A percentile compares a stretch with the other conserved stretches of the same genome.
Evolutionary conservation across 2,888 invertebrate species (phyloP).

Genomic region (Steinernema carpocapsae): DNA sequence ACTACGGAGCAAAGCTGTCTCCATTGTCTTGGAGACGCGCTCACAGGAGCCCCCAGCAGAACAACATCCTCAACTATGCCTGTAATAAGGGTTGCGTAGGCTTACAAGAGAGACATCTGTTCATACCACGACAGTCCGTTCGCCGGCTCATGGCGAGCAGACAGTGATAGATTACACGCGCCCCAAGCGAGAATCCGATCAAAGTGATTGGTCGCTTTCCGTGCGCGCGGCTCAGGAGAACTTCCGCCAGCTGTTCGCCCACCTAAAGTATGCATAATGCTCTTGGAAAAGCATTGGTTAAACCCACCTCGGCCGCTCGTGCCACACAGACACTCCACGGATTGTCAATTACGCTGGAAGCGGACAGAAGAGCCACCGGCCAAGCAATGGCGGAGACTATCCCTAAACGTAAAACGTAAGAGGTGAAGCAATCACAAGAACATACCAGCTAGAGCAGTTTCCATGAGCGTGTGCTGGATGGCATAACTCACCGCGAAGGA

Average conservation of each 20-base stretch:
- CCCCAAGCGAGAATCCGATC: slow-evolving; percentile 77
- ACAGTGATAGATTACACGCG: slow-evolving; percentile 77
- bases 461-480: slow-evolving; percentile 76
- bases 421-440: background rate
- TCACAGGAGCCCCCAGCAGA: slow-evolving; percentile 75
- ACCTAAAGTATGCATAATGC: slow-evolving; percentile 62
- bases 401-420: slow-evolving; percentile 70
- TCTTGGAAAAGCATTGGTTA: background rate
- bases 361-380: slow-evolving; percentile 75
- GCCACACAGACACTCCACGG: slow-evolving; percentile 77
- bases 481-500: slow-evolving; percentile 74
- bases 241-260: slow-evolving; percentile 76
- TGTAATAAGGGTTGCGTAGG: slow-evolving; percentile 56
- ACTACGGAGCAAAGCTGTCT: slow-evolving; percentile 72
- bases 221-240: slow-evolving; percentile 75
- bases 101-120: too few relatives aligned
- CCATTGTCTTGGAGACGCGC: slow-evolving; percentile 74
- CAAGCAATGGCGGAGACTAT: slow-evolving; percentile 76
- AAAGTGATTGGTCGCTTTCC: slow-evolving; percentile 77
- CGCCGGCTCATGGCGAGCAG: slow-evolving; percentile 73
- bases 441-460: slow-evolving; percentile 75
- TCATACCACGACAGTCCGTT: slow-evolving; percentile 59
- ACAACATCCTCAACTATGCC: slow-evolving; percentile 77
- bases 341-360: slow-evolving; percentile 75
- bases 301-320: slow-evolving; percentile 73